Evolutionary conservation across 1,140 invertebrate genomes (phyloP).

Genomic region (Drosophila guanche): DNA sequence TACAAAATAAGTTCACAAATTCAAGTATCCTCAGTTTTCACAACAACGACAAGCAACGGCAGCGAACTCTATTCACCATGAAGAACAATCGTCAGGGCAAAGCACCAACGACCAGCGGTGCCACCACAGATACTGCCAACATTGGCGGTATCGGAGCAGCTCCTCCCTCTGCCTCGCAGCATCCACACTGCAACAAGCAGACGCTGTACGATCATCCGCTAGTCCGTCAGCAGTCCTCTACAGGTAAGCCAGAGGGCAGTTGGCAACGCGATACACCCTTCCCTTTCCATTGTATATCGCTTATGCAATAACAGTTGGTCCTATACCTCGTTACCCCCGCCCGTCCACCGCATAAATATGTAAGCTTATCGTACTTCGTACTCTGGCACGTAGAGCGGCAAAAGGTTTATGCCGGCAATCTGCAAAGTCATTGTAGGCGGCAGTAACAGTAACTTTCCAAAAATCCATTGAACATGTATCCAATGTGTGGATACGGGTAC

Average conservation of each 20-base stretch:
- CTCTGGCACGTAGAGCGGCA: no score
- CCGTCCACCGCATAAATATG: no score
- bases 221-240: constrained; percentile 37
- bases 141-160: no score
- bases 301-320: no score
- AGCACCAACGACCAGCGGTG: constrained; percentile 5
- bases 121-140: no score
- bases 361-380: no score
- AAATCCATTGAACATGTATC: no score
- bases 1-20: constrained; percentile 27
- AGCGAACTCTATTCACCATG: constrained; percentile 17
- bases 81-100: background rate
- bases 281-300: background rate
- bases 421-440: no score
- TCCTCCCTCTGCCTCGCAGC: constrained; percentile 26
- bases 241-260: constrained; percentile 45
- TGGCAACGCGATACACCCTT: constrained; percentile 13
- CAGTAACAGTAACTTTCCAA: no score
- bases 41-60: constrained; percentile 12
- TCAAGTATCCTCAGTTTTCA: constrained; percentile 10
- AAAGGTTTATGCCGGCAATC: no score
- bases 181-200: constrained; percentile 64
- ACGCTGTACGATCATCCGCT: constrained; percentile 63
- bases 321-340: no score
- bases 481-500: no score